Conservation (phyloP, 2,113 vertebrate species). For the Cygnus buccinator region DNA sequence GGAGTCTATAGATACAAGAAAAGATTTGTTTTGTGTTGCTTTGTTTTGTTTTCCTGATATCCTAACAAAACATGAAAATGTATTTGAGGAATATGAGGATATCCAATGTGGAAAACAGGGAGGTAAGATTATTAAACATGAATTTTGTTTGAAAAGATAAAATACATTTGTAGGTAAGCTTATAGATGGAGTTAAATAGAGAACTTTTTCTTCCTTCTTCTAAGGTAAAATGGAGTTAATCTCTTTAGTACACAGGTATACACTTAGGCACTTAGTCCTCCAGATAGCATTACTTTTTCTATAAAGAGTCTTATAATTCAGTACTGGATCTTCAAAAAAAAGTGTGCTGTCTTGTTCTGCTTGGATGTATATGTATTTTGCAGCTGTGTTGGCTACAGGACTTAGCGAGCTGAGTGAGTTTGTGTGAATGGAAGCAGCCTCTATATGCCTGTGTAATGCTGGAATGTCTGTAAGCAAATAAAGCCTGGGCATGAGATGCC, state of each 20-base stretch:
- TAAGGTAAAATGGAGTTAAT: neutral
- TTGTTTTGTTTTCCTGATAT: neutral
- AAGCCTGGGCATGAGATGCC: neutral
- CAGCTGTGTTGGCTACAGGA: neutral
- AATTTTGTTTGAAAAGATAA: neutral
- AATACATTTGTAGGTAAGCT: neutral
- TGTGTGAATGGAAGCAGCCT: neutral
- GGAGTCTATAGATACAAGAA: neutral
- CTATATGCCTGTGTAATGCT: neutral
- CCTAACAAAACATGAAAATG: neutral
- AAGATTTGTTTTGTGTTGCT: neutral
- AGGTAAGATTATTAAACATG: neutral
- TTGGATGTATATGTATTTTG: neutral
- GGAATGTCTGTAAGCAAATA: neutral
- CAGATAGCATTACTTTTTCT: neutral
- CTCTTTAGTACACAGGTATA: neutral
- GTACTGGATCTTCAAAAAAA: neutral
- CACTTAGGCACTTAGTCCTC: neutral
- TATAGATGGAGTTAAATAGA: neutral
- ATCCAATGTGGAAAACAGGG: fast-evolving
- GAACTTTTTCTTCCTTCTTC: neutral
- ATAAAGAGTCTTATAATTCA: neutral
- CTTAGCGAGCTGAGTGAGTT: neutral
- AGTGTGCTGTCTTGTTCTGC: neutral
- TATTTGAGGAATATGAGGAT: neutral